A percentile compares a stretch with the other conserved stretches of the same genome.
Evolutionary conservation across 2,888 invertebrate species (phyloP).

Genomic region (Drosophila picticornis): DNA sequence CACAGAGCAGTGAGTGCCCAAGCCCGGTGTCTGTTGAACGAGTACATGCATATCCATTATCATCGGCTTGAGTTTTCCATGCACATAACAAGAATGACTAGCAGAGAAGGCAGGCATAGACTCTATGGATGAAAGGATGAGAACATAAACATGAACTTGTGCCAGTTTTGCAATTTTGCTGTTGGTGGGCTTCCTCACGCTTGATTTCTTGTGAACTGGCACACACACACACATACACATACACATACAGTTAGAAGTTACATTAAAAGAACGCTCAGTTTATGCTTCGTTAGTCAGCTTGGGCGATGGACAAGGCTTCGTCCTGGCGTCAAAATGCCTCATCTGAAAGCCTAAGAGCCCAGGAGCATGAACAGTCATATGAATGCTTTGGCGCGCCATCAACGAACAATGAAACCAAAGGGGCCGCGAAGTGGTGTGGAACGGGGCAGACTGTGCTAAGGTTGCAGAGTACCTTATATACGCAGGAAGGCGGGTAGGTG

Average conservation of each 20-base stretch:
- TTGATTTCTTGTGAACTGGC: slow-evolving; percentile 69
- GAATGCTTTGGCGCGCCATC: slow-evolving; percentile 51
- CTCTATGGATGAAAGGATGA: slow-evolving; percentile 12
- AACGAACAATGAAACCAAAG: slow-evolving; percentile 43
- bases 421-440: neutral
- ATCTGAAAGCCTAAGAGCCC: slow-evolving; percentile 10
- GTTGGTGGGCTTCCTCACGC: slow-evolving; percentile 69
- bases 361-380: slow-evolving; percentile 59
- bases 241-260: slow-evolving; percentile 14
- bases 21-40: slow-evolving; percentile 28
- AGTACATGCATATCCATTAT: slow-evolving; percentile 53
- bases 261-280: slow-evolving; percentile 61
- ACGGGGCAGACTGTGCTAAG: slow-evolving; percentile 20
- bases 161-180: slow-evolving; percentile 53
- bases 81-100: slow-evolving; percentile 18
- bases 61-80: slow-evolving; percentile 46
- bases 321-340: slow-evolving; percentile 70
- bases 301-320: slow-evolving; percentile 47
- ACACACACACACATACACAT: slow-evolving; percentile 16
- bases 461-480: slow-evolving; percentile 51
- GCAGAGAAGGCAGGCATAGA: neutral
- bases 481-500: slow-evolving; percentile 16
- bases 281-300: slow-evolving; percentile 65
- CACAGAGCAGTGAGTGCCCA: slow-evolving; percentile 39
- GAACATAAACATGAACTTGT: slow-evolving; percentile 53